Evolutionary conservation across 1,140 invertebrate species (phyloP).

Genomic region (Drosophila pectinifera): DNA sequence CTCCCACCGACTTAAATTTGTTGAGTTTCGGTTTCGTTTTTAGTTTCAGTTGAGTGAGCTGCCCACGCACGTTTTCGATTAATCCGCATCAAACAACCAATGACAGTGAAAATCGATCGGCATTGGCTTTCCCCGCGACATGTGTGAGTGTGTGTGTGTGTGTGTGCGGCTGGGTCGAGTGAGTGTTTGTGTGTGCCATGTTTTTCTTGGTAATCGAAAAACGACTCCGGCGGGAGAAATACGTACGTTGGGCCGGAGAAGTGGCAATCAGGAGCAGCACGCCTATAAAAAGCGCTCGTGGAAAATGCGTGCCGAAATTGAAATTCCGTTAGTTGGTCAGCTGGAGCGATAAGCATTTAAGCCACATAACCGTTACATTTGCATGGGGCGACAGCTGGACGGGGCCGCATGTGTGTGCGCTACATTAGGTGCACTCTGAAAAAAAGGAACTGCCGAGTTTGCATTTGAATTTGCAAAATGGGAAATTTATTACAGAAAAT

Average conservation of each 20-base stretch:
- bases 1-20: slow-evolving; percentile 27
- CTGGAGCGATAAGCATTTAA: slow-evolving; percentile 33
- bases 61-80: slow-evolving; percentile 73
- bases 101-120: slow-evolving; percentile 75
- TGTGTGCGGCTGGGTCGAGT: slow-evolving; percentile 4
- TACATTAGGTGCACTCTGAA: slow-evolving; percentile 7
- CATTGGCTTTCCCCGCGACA: slow-evolving; percentile 50
- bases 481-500: neutral
- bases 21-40: slow-evolving; percentile 32
- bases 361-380: slow-evolving; percentile 43
- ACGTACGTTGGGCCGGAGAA: slow-evolving; percentile 1
- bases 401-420: slow-evolving; percentile 3
- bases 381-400: slow-evolving; percentile 38
- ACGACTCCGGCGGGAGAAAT: slow-evolving; percentile 28
- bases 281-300: slow-evolving; percentile 53
- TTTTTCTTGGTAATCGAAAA: slow-evolving; percentile 51
- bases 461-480: neutral
- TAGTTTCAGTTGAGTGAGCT: slow-evolving; percentile 45
- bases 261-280: slow-evolving; percentile 45
- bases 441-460: neutral
- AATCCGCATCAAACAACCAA: slow-evolving; percentile 60
- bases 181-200: slow-evolving; percentile 15
- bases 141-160: slow-evolving; percentile 7
- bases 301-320: slow-evolving; percentile 50
- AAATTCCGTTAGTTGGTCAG: slow-evolving; percentile 56